Percentiles rank a stretch among this genome's conserved stretches.
These are phyloP conservation scores for Julus scanicus DNA, from an alignment of 2,888 invertebrate genomes.

Conservation along the genomic window DNA sequence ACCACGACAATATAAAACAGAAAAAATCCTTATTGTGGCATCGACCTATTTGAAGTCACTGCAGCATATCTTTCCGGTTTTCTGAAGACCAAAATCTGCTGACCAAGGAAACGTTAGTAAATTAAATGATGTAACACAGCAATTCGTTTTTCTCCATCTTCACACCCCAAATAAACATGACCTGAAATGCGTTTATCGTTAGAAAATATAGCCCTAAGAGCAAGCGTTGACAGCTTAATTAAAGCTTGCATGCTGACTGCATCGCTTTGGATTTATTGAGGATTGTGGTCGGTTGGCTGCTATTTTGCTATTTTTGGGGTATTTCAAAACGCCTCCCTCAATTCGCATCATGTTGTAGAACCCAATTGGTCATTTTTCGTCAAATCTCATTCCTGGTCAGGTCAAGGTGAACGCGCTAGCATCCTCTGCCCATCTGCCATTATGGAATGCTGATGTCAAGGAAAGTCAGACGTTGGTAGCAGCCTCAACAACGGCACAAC, in stretches of 20 bases:
- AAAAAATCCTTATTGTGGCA: too few relatives aligned
- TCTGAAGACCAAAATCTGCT: too few relatives aligned
- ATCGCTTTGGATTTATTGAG: not conserved
- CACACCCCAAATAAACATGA: not conserved
- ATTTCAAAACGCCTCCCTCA: not conserved
- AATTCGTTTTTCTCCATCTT: not conserved
- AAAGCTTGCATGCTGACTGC: not conserved
- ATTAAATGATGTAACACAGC: too few relatives aligned
- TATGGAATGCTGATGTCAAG: conserved; percentile 13
- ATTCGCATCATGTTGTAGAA: not conserved
- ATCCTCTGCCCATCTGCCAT: not conserved
- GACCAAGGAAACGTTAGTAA: too few relatives aligned
- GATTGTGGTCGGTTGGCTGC: not conserved
- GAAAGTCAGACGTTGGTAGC: not conserved
- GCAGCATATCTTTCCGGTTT: too few relatives aligned
- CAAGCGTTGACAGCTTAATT: conserved; percentile 15
- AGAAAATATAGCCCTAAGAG: not conserved
- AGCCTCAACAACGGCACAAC: not conserved
- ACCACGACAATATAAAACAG: too few relatives aligned
- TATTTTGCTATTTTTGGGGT: not conserved
- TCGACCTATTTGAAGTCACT: too few relatives aligned
- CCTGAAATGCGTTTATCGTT: not conserved
- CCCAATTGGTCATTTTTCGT: not conserved
- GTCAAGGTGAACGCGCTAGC: not conserved
- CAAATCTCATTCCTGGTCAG: not conserved